Conservation (phyloP, 1,140 invertebrate genomes). For the Callitettix versicolor region DNA sequence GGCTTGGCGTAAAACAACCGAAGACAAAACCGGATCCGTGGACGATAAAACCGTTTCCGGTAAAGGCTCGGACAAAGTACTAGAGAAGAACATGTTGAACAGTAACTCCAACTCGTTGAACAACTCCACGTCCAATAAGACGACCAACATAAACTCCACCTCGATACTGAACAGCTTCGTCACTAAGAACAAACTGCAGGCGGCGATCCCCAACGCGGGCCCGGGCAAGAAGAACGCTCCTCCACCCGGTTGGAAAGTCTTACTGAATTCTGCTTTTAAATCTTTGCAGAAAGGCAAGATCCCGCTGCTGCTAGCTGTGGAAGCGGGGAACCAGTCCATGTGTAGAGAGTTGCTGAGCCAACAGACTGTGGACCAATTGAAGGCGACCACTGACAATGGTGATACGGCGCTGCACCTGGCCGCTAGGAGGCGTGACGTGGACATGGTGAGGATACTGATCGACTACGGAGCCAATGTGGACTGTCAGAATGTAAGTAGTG, state of each 20-base stretch:
- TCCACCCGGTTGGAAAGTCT: slow-evolving; percentile 10
- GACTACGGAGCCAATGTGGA: slow-evolving; percentile 88
- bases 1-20: too few relatives aligned
- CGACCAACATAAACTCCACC: too few relatives aligned
- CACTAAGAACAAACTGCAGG: slow-evolving; percentile 42
- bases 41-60: too few relatives aligned
- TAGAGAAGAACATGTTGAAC: too few relatives aligned
- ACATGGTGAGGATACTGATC: slow-evolving; percentile 82
- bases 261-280: slow-evolving; percentile 16
- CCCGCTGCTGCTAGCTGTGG: slow-evolving; percentile 83
- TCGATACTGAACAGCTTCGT: slow-evolving; percentile 32
- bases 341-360: slow-evolving; percentile 78
- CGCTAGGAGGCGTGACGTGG: slow-evolving; percentile 75
- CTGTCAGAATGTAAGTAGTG: slow-evolving; percentile 64
- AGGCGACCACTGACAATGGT: slow-evolving; percentile 58
- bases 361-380: slow-evolving; percentile 68
- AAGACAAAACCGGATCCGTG: too few relatives aligned
- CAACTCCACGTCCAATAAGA: too few relatives aligned
- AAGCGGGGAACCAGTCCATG: slow-evolving; percentile 86
- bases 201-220: slow-evolving; percentile 28
- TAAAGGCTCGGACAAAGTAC: too few relatives aligned
- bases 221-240: slow-evolving; percentile 9
- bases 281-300: slow-evolving; percentile 76
- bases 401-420: slow-evolving; percentile 89
- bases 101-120: too few relatives aligned